These are phyloP conservation scores for Drosophila tripunctata DNA, from an alignment of 2,888 invertebrate species.

Conservation along the genomic window DNA sequence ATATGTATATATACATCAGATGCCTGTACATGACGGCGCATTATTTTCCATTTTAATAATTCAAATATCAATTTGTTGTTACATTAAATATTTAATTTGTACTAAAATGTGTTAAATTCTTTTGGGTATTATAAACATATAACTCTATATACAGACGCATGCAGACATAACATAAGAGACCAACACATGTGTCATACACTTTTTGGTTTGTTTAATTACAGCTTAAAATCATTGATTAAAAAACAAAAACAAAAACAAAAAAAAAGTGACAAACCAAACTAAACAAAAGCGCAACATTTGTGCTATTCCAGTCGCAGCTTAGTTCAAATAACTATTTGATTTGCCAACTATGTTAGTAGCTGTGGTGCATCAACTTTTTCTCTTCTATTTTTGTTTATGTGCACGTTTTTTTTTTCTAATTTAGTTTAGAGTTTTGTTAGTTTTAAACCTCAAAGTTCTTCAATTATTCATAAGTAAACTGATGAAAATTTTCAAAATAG, in stretches of 20 bases:
- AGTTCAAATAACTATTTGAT: constrained; percentile 20
- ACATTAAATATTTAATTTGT: constrained; percentile 79
- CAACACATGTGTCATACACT: constrained; percentile 53
- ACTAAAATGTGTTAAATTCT: constrained; percentile 80
- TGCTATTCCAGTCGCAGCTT: constrained; percentile 9
- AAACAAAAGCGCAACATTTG: constrained; percentile 16
- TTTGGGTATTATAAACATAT: constrained; percentile 67
- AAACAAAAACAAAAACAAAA: not conserved
- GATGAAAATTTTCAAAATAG: not conserved
- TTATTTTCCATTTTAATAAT: constrained; percentile 78
- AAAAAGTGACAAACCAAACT: constrained; percentile 9
- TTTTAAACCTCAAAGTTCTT: not conserved
- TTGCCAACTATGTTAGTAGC: not conserved
- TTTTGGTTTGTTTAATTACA: constrained; percentile 77
- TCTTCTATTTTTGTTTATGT: not conserved
- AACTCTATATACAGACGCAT: constrained; percentile 21
- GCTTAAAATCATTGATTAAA: constrained; percentile 74
- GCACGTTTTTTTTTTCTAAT: not conserved
- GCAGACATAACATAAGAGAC: not conserved
- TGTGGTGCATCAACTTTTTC: constrained; percentile 1
- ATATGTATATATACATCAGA: constrained; percentile 5
- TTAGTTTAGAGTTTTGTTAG: not conserved
- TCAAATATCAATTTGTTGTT: constrained; percentile 78
- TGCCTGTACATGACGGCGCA: constrained; percentile 66
- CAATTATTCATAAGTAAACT: not conserved